A percentile compares a stretch with the other conserved stretches of the same genome.
Conservation (phyloP, 1,140 invertebrate genomes). For the Leptinotarsa texana region DNA sequence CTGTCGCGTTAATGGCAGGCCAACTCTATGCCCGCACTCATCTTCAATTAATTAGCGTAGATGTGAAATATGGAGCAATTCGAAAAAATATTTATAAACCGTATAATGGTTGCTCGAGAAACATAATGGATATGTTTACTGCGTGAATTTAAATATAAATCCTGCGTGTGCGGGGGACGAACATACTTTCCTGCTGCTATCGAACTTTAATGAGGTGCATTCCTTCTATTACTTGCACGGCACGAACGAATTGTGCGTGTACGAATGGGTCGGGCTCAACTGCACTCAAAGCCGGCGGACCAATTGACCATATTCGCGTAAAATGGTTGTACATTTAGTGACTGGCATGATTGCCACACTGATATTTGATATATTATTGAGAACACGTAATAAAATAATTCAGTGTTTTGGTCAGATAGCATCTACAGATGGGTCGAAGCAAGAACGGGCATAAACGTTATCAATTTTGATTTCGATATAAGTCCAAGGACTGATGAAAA, state of each 20-base stretch:
- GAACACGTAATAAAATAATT: no score
- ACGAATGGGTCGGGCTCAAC: not conserved
- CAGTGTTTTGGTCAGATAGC: no score
- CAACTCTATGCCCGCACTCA: no score
- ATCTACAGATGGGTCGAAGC: no score
- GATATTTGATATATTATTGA: no score
- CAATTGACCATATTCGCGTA: no score
- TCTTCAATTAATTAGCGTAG: not conserved
- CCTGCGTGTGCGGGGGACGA: slow-evolving; percentile 20
- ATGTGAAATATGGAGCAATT: not conserved
- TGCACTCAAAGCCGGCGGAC: not conserved
- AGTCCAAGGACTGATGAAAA: no score
- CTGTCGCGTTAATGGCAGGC: no score
- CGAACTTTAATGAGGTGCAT: slow-evolving; percentile 39
- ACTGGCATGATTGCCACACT: no score
- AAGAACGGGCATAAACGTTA: no score
- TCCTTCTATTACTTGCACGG: slow-evolving; percentile 15
- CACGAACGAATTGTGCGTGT: slow-evolving; percentile 13
- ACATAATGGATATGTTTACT: slow-evolving; percentile 3
- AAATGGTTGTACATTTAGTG: no score
- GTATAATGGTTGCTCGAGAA: not conserved
- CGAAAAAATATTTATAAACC: not conserved
- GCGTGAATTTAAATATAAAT: slow-evolving; percentile 31
- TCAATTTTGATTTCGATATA: no score
- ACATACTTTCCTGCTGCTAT: slow-evolving; percentile 29